Conservation (phyloP, 2,888 invertebrate species). For the Drosophila diplacantha region DNA sequence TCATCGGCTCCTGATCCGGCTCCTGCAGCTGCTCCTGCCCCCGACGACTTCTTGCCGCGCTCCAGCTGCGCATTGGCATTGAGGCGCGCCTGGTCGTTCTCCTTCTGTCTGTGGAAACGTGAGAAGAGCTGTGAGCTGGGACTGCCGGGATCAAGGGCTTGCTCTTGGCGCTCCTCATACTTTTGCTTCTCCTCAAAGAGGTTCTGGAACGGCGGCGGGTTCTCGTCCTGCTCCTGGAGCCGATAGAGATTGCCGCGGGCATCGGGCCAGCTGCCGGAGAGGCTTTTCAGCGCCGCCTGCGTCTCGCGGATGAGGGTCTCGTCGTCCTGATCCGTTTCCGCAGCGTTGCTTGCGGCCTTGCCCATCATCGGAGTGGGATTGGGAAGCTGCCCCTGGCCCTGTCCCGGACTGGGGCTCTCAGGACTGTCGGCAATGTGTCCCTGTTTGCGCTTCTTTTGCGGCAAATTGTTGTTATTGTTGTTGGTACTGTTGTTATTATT, state of each 20-base stretch:
- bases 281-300: slow-evolving; percentile 89
- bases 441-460: slow-evolving; percentile 76
- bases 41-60: slow-evolving; percentile 11
- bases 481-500: slow-evolving; percentile 45
- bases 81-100: slow-evolving; percentile 77
- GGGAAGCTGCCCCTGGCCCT: slow-evolving; percentile 2
- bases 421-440: slow-evolving; percentile 34
- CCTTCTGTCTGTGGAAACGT: slow-evolving; percentile 78
- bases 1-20: slow-evolving; percentile 1
- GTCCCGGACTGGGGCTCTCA: slow-evolving; percentile 25
- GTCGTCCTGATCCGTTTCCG: slow-evolving; percentile 82
- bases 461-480: slow-evolving; percentile 60
- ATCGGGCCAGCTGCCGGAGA: slow-evolving; percentile 91
- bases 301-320: slow-evolving; percentile 92
- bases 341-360: slow-evolving; percentile 3
- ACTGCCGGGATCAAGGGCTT: slow-evolving; percentile 17
- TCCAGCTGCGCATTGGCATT: slow-evolving; percentile 59
- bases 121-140: slow-evolving; percentile 77
- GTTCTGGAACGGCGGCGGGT: slow-evolving; percentile 89
- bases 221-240: slow-evolving; percentile 85
- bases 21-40: neutral
- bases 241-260: slow-evolving; percentile 83
- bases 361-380: slow-evolving; percentile 18
- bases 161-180: slow-evolving; percentile 58
- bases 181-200: slow-evolving; percentile 89